Base-by-base conservation (phyloP, 2,113 vertebrate species). In the Hippocampus guttulatus region DNA sequence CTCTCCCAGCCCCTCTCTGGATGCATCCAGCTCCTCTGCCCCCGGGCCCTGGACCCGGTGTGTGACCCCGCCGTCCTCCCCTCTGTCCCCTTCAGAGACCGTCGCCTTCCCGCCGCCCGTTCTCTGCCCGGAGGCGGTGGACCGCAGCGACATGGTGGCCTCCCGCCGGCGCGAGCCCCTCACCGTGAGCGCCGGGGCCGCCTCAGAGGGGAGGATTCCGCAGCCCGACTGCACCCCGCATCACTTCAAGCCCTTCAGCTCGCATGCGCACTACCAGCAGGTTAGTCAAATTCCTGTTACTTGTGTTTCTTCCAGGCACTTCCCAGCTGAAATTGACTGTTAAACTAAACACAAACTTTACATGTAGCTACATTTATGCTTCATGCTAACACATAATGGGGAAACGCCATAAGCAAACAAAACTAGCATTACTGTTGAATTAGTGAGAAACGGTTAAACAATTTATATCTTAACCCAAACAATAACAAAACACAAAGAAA, bases 171-270 rank as follows among this genome's bases (percentile, higher is more conserved):
- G 88, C 75, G 81, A 40, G 68, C 67, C 75, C 93, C 92, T 91
- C 94, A 94, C 94, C 93, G 92, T 93, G 92, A 93, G 83, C 90
- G 93, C 93, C 90, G 62, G 73, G 74, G 92, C 88, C 91, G 90
- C 94, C 75, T 88, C 94, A 30, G 94, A 95, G 92, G 89, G 94
- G 86, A 92, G 94, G 91, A 92, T 94, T 87, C 85, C 88, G 85
- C 83, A 82, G 83, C 76, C 81, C 5, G 75, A 64, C 74, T 83
- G 90, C 21, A 88, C 88, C 83, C 89, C 88, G 21, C 95, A 95
- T 92, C 96, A 95, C 89, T 96, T 94, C 92, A 98, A 98, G 88
- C 96, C 95, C 67, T 99, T 98, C 93, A 93, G 94, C 85, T 99
- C 96, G 75, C 93, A 94, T 84, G 93, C 93, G 77, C 96, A 99